phyloP scores from a whole-genome alignment of 2,113 vertebrate species.

The Sceloporus undulatus region DNA sequence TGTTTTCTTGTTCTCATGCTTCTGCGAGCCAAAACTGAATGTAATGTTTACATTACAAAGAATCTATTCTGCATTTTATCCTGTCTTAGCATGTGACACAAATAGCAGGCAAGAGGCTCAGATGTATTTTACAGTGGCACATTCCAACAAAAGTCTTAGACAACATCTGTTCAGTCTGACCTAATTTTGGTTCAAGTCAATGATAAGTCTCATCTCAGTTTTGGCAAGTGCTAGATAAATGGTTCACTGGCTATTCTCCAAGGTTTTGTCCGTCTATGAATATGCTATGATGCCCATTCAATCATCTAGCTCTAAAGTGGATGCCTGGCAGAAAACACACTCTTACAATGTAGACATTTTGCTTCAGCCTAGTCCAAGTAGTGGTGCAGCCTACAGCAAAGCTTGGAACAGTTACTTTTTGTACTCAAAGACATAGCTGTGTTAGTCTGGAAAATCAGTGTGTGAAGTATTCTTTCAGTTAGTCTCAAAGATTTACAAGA shows the following conservation, averaged over 20 bases:
- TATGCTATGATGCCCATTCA: background rate
- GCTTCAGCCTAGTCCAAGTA: background rate
- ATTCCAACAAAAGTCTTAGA: background rate
- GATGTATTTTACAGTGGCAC: background rate
- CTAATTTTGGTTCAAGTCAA: constrained; percentile 25
- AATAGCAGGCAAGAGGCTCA: background rate
- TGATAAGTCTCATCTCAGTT: constrained; percentile 8
- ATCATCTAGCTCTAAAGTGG: background rate
- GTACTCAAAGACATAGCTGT: too few species aligned
- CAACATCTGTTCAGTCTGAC: constrained; percentile 26
- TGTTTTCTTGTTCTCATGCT: background rate
- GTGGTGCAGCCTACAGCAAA: background rate
- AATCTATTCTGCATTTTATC: background rate
- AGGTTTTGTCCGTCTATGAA: background rate
- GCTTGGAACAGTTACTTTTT: too few species aligned
- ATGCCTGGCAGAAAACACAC: background rate
- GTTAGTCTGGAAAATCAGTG: too few species aligned
- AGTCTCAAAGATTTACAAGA: too few species aligned
- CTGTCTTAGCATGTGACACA: background rate
- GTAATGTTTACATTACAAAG: background rate
- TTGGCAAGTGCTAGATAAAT: background rate
- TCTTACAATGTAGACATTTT: background rate
- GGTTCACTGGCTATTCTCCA: background rate
- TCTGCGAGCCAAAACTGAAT: background rate
- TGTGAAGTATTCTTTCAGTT: too few species aligned